A percentile compares a stretch with the other conserved stretches of the same genome.
Evolutionary conservation across 2,888 invertebrate species (phyloP).

Genomic region (Eupithecia tripunctaria): DNA sequence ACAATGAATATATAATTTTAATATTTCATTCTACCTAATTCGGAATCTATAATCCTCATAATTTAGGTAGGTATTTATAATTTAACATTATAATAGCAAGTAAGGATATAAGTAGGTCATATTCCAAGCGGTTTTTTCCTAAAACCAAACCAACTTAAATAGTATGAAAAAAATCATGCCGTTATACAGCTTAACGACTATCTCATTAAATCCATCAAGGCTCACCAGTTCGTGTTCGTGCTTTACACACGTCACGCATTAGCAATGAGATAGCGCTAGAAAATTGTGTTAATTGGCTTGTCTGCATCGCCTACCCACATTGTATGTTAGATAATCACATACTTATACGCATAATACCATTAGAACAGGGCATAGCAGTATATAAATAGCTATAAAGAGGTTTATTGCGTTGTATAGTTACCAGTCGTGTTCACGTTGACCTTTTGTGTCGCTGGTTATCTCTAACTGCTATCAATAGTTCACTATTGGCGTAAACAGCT

Average conservation of each 20-base stretch:
- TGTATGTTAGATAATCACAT: constrained; percentile 50
- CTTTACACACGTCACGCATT: constrained; percentile 40
- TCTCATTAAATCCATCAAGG: constrained; percentile 27
- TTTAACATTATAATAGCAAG: background rate
- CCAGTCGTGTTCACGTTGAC: constrained; percentile 55
- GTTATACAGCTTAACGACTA: constrained; percentile 20
- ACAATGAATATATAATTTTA: no score
- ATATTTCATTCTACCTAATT: no score
- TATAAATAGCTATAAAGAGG: constrained; percentile 50
- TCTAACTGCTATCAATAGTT: constrained; percentile 52
- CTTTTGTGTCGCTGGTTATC: constrained; percentile 63
- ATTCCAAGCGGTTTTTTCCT: background rate
- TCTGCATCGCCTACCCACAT: constrained; percentile 43
- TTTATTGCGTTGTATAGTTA: constrained; percentile 50
- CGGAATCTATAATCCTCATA: background rate
- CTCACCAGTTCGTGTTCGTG: constrained; percentile 32
- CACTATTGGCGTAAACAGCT: constrained; percentile 60
- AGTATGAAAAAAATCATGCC: background rate
- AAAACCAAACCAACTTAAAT: background rate
- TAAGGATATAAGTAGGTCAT: background rate
- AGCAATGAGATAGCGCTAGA: constrained; percentile 39
- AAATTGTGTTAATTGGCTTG: constrained; percentile 56
- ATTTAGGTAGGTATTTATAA: background rate
- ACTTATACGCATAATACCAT: constrained; percentile 45
- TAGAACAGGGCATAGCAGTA: constrained; percentile 41